phyloP scores from a whole-genome alignment of 2,888 invertebrate species.

The Eledona agricola region DNA sequence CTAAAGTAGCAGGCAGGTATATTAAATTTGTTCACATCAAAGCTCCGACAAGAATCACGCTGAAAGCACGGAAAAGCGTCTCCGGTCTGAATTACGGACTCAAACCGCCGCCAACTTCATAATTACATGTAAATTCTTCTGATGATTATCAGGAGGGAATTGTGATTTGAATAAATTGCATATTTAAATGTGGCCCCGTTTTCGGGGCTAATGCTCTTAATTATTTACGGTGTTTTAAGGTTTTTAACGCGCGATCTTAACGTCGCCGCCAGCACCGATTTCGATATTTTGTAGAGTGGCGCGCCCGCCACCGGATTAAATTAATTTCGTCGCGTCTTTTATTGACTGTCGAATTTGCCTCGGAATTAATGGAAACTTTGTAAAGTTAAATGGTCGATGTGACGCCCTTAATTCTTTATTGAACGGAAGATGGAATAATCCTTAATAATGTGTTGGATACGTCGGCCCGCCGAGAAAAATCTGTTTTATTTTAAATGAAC shows the following conservation, averaged over 20 bases:
- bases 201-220: slow-evolving; percentile 45
- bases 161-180: slow-evolving; percentile 57
- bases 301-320: slow-evolving; percentile 21
- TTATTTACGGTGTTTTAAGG: slow-evolving; percentile 46
- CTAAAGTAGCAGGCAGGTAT: slow-evolving; percentile 54
- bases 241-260: slow-evolving; percentile 41
- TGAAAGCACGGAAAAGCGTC: slow-evolving; percentile 55
- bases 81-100: slow-evolving; percentile 54
- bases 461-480: too few species aligned
- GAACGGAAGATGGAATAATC: too few species aligned
- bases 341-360: slow-evolving; percentile 33
- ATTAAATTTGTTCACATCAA: slow-evolving; percentile 58
- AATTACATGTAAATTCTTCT: slow-evolving; percentile 60
- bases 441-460: too few species aligned
- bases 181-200: slow-evolving; percentile 51
- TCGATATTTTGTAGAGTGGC: slow-evolving; percentile 10
- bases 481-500: too few species aligned
- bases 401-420: slow-evolving; percentile 29
- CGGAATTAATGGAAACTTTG: slow-evolving; percentile 32
- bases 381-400: slow-evolving; percentile 25
- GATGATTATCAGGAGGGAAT: slow-evolving; percentile 57
- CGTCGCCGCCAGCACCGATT: slow-evolving; percentile 9
- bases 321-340: slow-evolving; percentile 35
- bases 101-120: slow-evolving; percentile 57
- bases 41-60: slow-evolving; percentile 54